phyloP scores from a whole-genome alignment of 2,113 vertebrate species.

The Catharus minimus region DNA sequence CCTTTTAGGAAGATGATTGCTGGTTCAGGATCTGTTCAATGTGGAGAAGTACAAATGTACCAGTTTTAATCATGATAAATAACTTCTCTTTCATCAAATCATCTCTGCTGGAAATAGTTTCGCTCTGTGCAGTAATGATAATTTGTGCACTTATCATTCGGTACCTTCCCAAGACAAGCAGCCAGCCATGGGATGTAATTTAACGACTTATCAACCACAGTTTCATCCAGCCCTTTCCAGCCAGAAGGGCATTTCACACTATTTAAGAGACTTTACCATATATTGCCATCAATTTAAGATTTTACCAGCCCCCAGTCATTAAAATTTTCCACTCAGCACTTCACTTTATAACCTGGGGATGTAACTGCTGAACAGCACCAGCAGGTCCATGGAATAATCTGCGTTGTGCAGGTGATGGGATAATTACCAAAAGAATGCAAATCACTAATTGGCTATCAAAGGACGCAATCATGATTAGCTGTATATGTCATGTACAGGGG shows the following conservation, averaged over 20 bases:
- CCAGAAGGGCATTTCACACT: constrained; percentile 56
- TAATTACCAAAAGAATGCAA: constrained; percentile 35
- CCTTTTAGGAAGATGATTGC: constrained; percentile 11
- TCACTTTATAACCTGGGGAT: constrained; percentile 10
- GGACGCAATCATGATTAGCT: not conserved
- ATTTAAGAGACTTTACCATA: constrained; percentile 54
- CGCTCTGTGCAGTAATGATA: not conserved
- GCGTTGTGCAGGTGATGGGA: not conserved
- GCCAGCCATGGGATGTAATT: constrained; percentile 52
- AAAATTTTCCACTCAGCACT: constrained; percentile 49
- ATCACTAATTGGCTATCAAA: not conserved
- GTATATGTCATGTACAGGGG: not conserved
- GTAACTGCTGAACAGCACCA: not conserved
- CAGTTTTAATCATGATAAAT: constrained; percentile 60
- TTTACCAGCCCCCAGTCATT: constrained; percentile 37
- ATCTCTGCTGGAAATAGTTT: constrained; percentile 53
- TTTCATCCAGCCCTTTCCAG: constrained; percentile 40
- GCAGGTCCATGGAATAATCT: constrained; percentile 19
- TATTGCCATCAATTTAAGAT: constrained; percentile 51
- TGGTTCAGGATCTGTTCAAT: constrained; percentile 26
- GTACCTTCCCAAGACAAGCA: constrained; percentile 46
- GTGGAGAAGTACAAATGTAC: constrained; percentile 39
- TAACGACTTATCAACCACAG: constrained; percentile 46
- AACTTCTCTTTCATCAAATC: constrained; percentile 61
- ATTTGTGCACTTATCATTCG: constrained; percentile 19